Conservation (phyloP, 2,888 invertebrate species). For the Cinara cedri region DNA sequence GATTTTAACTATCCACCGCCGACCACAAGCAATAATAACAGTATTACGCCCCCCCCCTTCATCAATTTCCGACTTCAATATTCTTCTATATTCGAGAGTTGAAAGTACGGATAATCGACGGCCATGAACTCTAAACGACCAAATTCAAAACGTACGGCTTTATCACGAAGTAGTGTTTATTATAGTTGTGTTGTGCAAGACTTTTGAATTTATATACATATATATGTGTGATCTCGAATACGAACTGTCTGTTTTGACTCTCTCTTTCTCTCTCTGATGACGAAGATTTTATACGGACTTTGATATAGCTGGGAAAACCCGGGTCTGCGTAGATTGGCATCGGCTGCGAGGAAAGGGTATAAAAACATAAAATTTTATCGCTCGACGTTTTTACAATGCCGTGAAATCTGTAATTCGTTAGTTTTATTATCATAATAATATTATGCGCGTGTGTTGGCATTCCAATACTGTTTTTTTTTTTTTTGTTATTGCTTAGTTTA, state of each 20-base stretch:
- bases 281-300: constrained; percentile 10
- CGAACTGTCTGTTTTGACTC: constrained; percentile 22
- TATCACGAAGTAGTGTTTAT: too few species aligned
- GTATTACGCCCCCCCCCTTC: neutral
- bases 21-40: neutral
- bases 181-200: neutral
- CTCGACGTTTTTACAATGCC: neutral
- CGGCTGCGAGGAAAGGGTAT: neutral
- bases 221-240: constrained; percentile 24
- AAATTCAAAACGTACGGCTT: neutral
- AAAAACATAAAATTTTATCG: constrained; percentile 20
- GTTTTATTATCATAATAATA: constrained; percentile 13
- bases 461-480: too few species aligned
- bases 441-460: too few species aligned
- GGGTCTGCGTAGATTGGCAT: neutral
- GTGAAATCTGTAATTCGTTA: constrained; percentile 23
- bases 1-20: neutral
- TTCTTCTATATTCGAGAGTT: constrained; percentile 23
- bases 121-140: constrained; percentile 44
- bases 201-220: neutral
- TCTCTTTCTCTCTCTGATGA: too few species aligned
- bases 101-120: constrained; percentile 42
- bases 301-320: neutral
- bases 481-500: too few species aligned
- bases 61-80: neutral